These are phyloP conservation scores for Agrotis puta DNA, from an alignment of 2,888 invertebrate species.

Conservation along the genomic window DNA sequence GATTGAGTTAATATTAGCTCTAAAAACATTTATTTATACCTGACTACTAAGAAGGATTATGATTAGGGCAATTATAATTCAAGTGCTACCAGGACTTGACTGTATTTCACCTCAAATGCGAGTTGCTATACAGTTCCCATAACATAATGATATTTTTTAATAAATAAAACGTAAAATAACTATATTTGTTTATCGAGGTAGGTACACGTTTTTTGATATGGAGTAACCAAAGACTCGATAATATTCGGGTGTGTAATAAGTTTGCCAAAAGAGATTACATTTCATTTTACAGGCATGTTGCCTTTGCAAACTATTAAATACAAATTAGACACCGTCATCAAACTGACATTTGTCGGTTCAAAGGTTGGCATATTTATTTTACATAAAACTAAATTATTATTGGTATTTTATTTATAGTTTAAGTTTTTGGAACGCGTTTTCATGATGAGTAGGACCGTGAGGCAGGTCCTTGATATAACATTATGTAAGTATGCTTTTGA, in stretches of 20 bases:
- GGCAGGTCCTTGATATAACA: conserved; percentile 81
- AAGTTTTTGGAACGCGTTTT: conserved; percentile 13
- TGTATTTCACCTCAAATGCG: background rate
- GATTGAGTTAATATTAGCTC: background rate
- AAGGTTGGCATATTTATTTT: background rate
- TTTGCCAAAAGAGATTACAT: background rate
- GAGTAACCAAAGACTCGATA: no score
- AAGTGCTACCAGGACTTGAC: background rate
- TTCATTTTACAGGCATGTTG: conserved; percentile 1
- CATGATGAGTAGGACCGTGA: conserved; percentile 75
- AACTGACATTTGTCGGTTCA: conserved; percentile 6
- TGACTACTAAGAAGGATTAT: background rate
- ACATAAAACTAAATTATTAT: conserved; percentile 39
- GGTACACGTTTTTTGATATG: background rate
- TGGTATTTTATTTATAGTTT: conserved; percentile 9
- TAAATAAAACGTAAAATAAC: no score
- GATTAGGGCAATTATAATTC: background rate
- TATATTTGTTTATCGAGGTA: background rate
- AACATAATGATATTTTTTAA: no score
- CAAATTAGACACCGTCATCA: conserved; percentile 19
- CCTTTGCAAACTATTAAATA: background rate
- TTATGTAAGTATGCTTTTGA: conserved; percentile 69
- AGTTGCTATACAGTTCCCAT: no score
- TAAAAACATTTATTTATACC: background rate
- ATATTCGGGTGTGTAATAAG: background rate